These are phyloP conservation scores for Vipera latastei DNA, from an alignment of 2,797 vertebrate genomes.

Conservation along the genomic window DNA sequence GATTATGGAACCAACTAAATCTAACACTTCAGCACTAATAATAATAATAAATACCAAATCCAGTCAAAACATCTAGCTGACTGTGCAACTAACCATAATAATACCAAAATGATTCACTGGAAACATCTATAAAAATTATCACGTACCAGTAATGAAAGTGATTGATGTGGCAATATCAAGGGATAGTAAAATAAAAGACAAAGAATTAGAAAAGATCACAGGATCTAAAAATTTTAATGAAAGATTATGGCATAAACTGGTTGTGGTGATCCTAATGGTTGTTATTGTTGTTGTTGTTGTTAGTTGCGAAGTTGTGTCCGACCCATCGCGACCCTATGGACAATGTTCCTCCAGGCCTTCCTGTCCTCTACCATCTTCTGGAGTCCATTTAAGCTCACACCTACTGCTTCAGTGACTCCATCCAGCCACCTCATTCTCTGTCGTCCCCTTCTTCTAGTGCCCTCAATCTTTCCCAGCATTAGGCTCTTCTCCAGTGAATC, in stretches of 20 bases:
- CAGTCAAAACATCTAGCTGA: not conserved
- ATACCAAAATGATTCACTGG: not conserved
- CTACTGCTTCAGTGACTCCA: too few relatives aligned
- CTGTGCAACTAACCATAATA: not conserved
- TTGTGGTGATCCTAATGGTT: not conserved
- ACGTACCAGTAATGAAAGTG: not conserved
- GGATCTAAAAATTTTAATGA: not conserved
- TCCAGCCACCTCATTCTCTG: too few relatives aligned
- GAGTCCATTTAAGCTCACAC: too few relatives aligned
- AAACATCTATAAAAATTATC: not conserved
- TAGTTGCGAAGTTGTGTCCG: too few relatives aligned
- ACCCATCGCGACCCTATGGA: too few relatives aligned
- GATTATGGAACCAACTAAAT: constrained; percentile 51
- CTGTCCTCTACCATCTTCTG: too few relatives aligned
- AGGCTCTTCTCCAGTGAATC: too few relatives aligned
- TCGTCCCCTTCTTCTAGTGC: too few relatives aligned
- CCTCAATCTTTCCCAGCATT: too few relatives aligned
- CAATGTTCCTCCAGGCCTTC: too few relatives aligned
- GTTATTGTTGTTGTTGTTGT: too few relatives aligned
- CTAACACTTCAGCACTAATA: constrained; percentile 54
- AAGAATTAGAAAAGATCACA: not conserved
- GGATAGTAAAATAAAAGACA: not conserved
- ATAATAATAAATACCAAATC: constrained; percentile 41
- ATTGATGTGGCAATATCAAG: not conserved
- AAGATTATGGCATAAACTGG: not conserved